Evolutionary conservation across 1,140 invertebrate genomes (phyloP).

Genomic region (Drosophila trapezifrons): DNA sequence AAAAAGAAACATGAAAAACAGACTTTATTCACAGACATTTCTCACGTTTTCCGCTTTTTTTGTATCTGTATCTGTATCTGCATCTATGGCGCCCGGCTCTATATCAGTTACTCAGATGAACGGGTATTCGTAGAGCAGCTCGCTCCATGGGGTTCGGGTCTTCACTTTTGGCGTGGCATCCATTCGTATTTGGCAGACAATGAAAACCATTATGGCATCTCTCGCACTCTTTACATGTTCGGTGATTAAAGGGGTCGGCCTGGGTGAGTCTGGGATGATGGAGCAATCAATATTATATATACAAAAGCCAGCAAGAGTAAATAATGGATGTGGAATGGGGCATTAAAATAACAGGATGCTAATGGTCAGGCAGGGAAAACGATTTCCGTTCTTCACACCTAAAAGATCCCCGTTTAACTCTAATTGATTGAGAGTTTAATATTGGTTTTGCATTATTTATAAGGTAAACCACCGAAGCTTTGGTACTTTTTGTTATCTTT

Average conservation of each 20-base stretch:
- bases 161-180: conserved; percentile 52
- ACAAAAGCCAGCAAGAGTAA: conserved; percentile 25
- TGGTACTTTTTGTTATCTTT: neutral
- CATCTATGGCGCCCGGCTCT: neutral
- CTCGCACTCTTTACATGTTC: conserved; percentile 29
- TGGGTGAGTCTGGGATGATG: conserved; percentile 43
- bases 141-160: conserved; percentile 21
- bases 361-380: conserved; percentile 3
- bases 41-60: conserved; percentile 33
- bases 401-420: neutral
- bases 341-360: conserved; percentile 12
- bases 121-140: conserved; percentile 48
- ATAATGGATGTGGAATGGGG: conserved; percentile 12
- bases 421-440: neutral
- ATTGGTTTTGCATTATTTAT: neutral
- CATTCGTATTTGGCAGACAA: conserved; percentile 70
- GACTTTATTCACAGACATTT: conserved; percentile 24
- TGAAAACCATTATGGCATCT: conserved; percentile 64
- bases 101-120: conserved; percentile 32
- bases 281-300: conserved; percentile 56
- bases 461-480: neutral
- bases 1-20: conserved; percentile 17
- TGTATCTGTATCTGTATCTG: conserved; percentile 47
- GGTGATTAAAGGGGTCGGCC: conserved; percentile 43
- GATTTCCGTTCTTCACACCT: conserved; percentile 5